These are phyloP conservation scores for Iphiclides podalirius DNA, from an alignment of 2,888 invertebrate species.

Conservation along the genomic window DNA sequence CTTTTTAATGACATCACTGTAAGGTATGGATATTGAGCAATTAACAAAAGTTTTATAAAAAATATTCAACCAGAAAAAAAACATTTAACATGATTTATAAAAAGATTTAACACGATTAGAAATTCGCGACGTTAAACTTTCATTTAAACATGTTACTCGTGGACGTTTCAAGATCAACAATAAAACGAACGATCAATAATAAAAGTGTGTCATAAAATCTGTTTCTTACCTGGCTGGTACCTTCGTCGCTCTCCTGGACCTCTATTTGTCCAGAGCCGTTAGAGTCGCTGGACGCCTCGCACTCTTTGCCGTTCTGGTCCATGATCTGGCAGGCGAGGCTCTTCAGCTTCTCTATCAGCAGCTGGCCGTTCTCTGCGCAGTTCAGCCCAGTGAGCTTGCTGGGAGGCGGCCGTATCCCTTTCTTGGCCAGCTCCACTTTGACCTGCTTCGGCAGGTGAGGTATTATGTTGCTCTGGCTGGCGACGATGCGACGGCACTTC, in stretches of 20 bases:
- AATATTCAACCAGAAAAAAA: too few species aligned
- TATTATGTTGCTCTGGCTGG: constrained; percentile 88
- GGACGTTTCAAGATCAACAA: too few species aligned
- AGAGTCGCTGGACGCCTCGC: constrained; percentile 35
- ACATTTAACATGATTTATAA: too few species aligned
- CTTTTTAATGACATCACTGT: too few species aligned
- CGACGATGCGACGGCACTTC: constrained; percentile 90
- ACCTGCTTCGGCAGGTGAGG: constrained; percentile 80
- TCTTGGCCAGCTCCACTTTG: constrained; percentile 59
- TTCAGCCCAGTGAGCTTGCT: constrained; percentile 58
- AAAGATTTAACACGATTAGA: too few species aligned
- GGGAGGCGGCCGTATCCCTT: constrained; percentile 61
- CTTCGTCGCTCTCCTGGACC: constrained; percentile 43
- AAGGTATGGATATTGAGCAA: too few species aligned
- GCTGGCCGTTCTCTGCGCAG: constrained; percentile 61
- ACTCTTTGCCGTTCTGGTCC: constrained; percentile 33
- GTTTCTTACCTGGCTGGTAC: constrained; percentile 42
- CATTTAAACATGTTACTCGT: too few species aligned
- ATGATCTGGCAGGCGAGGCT: constrained; percentile 59
- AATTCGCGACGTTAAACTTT: too few species aligned
- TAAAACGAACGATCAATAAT: too few species aligned
- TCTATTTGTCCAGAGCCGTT: constrained; percentile 27
- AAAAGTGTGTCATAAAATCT: neutral
- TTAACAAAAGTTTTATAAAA: too few species aligned
- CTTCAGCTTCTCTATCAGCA: constrained; percentile 63